Evolutionary conservation across 1,140 invertebrate genomes (phyloP).

Genomic region (Chironomus striatipennis): DNA sequence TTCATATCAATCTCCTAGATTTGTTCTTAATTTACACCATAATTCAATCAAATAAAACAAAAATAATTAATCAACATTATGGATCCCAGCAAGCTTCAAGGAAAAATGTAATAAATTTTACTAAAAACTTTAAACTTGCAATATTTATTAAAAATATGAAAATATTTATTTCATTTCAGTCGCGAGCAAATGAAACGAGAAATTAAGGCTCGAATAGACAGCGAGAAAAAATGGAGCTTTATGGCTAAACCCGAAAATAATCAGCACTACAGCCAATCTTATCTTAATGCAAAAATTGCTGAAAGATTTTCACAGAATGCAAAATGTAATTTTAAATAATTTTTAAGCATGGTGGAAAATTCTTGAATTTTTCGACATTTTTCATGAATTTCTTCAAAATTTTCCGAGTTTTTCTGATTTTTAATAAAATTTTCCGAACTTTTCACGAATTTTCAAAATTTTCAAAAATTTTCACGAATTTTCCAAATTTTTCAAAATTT

Average conservation of each 20-base stretch:
- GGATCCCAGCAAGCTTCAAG: constrained; percentile 2
- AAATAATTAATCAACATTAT: not conserved
- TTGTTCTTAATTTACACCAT: too few relatives aligned
- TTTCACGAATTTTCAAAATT: too few relatives aligned
- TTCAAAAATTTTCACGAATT: too few relatives aligned
- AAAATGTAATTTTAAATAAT: not conserved
- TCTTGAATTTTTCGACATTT: too few relatives aligned
- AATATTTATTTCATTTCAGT: constrained; percentile 1
- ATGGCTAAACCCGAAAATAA: constrained; percentile 2
- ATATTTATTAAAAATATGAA: not conserved
- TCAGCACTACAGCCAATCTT: not conserved
- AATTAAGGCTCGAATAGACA: not conserved
- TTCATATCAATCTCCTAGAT: too few relatives aligned
- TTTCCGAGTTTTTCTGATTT: too few relatives aligned
- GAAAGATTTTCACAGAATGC: not conserved
- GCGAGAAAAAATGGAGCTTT: not conserved
- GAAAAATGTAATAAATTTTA: not conserved
- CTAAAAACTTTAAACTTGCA: not conserved
- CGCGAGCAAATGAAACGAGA: constrained; percentile 16
- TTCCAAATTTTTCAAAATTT: too few relatives aligned
- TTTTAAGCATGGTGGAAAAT: too few relatives aligned
- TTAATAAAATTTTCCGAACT: too few relatives aligned
- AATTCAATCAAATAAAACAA: too few relatives aligned
- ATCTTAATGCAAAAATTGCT: not conserved
- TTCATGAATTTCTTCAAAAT: too few relatives aligned